A percentile compares a stretch with the other conserved stretches of the same genome.
Evolutionary conservation across 2,797 vertebrate species (phyloP).

Genomic region (Staurois parvus): DNA sequence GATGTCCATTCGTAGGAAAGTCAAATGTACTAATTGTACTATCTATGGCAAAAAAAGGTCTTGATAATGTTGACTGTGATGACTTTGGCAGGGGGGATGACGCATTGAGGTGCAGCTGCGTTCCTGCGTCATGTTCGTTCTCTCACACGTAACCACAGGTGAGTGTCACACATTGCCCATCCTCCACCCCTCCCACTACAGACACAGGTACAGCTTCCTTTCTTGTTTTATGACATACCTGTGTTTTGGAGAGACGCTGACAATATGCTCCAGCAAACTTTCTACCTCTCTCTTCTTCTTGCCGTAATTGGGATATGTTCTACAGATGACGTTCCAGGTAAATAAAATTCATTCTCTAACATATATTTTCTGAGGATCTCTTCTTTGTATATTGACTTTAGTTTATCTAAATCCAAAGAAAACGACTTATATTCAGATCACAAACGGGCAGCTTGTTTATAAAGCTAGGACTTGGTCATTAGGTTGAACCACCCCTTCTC

Average conservation of each 20-base stretch:
- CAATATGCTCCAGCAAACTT: background rate
- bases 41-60: too few relatives aligned
- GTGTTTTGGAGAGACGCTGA: background rate
- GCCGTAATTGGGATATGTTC: background rate
- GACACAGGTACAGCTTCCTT: background rate
- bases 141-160: background rate
- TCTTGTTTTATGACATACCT: background rate
- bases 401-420: too few relatives aligned
- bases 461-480: too few relatives aligned
- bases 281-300: background rate
- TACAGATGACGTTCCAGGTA: conserved; percentile 26
- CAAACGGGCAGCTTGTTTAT: too few relatives aligned
- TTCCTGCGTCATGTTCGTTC: conserved; percentile 1
- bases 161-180: conserved; percentile 19
- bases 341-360: too few relatives aligned
- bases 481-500: too few relatives aligned
- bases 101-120: conserved; percentile 16
- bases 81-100: background rate
- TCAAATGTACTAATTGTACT: too few relatives aligned
- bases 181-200: conserved; percentile 1
- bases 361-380: too few relatives aligned
- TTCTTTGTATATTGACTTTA: too few relatives aligned
- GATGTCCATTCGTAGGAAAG: too few relatives aligned
- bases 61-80: background rate
- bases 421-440: too few relatives aligned